Conservation (phyloP, 2,797 vertebrate genomes). For the Chelon auratus region DNA sequence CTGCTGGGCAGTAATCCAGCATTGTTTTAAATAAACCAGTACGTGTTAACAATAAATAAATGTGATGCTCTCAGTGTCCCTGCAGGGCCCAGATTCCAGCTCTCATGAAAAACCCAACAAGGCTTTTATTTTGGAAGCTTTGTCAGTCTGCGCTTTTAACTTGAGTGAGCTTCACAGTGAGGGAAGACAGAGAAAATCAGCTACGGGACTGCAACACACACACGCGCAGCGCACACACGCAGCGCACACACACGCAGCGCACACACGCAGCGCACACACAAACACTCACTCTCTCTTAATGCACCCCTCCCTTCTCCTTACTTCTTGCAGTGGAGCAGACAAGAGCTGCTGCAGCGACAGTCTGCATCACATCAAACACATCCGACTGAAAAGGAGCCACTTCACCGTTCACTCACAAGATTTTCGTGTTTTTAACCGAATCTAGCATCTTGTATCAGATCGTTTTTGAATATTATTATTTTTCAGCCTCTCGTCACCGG, state of each 20-base stretch:
- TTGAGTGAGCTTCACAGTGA: constrained; percentile 25
- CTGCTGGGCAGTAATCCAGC: too few species aligned
- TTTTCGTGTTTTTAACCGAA: background rate
- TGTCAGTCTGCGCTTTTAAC: background rate
- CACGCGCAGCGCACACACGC: constrained; percentile 6
- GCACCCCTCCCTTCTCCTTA: constrained; percentile 29
- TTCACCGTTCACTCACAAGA: background rate
- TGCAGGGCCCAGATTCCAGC: background rate
- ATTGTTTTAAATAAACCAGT: too few species aligned
- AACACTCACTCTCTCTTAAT: constrained; percentile 20
- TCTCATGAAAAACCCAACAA: too few species aligned
- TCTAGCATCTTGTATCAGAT: background rate
- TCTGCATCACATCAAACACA: constrained; percentile 37
- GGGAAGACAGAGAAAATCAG: constrained; percentile 22
- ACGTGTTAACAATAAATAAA: background rate
- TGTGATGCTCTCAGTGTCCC: background rate
- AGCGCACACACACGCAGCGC: background rate
- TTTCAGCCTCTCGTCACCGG: background rate
- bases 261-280: constrained; percentile 19
- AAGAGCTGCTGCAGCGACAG: constrained; percentile 53
- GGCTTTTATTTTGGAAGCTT: constrained; percentile 63
- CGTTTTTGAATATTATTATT: background rate
- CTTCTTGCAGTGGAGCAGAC: constrained; percentile 47
- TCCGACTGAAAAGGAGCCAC: background rate
- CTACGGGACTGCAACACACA: constrained; percentile 5